A percentile compares a stretch with the other conserved stretches of the same genome.
These are phyloP conservation scores for Eutolmus rufibarbis DNA, from an alignment of 2,888 invertebrate genomes.

Conservation along the genomic window DNA sequence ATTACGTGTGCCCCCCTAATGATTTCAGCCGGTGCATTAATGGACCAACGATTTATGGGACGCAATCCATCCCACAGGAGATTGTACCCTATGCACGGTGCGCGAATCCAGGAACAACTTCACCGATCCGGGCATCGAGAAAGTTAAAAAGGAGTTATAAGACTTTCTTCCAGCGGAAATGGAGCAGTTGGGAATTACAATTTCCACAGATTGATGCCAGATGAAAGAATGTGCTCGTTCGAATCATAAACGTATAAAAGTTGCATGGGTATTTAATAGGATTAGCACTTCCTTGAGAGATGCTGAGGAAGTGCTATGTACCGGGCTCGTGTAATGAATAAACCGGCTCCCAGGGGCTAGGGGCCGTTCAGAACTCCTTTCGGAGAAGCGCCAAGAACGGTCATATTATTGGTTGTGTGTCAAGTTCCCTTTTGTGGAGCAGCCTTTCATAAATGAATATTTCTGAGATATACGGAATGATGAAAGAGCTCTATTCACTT, in stretches of 20 bases:
- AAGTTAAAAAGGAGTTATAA: not conserved
- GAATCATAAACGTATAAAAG: not conserved
- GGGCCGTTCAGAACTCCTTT: not conserved
- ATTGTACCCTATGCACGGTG: not conserved
- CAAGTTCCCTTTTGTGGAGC: not conserved
- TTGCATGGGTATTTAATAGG: not conserved
- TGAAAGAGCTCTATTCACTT: slow-evolving; percentile 7
- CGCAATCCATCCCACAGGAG: not conserved
- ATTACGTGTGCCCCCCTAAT: not conserved
- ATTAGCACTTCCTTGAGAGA: not conserved
- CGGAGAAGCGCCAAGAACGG: not conserved
- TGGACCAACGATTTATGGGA: not conserved
- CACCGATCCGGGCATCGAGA: not conserved
- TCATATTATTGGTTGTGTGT: not conserved
- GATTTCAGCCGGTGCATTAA: not conserved
- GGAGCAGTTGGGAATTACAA: not conserved
- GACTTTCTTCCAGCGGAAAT: not conserved
- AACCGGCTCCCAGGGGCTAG: not conserved
- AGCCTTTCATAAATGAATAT: not conserved
- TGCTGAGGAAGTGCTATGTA: not conserved
- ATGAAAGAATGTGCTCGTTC: not conserved
- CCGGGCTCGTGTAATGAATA: not conserved
- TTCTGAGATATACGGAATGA: not conserved
- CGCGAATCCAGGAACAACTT: not conserved
- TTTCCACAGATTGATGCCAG: not conserved